A percentile compares a stretch with the other conserved stretches of the same genome.
Evolutionary conservation across 2,113 vertebrate species (phyloP).

Genomic region (Hydropotes inermis): DNA sequence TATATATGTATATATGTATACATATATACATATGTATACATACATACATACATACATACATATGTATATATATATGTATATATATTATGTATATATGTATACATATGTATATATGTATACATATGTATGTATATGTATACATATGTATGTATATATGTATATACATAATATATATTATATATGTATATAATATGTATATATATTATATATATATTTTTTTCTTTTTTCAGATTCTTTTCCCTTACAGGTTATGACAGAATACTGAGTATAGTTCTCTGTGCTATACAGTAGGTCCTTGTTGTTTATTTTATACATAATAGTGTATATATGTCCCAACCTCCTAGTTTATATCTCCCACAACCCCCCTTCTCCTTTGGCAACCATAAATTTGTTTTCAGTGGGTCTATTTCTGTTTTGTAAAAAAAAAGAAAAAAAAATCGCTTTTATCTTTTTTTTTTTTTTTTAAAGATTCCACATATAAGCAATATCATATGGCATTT

Average conservation of each 20-base stretch:
- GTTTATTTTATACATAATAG: not conserved
- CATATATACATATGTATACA: not conserved
- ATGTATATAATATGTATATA: too few relatives aligned
- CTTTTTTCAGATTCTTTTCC: not conserved
- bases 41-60: too few relatives aligned
- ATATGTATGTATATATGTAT: too few relatives aligned
- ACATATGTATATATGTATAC: not conserved
- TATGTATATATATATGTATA: not conserved
- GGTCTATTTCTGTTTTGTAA: not conserved
- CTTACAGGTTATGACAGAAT: not conserved
- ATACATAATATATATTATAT: accelerated
- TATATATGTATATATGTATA: not conserved
- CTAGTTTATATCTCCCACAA: not conserved
- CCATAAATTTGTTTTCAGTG: not conserved
- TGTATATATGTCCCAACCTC: not conserved
- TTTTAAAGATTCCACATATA: not conserved
- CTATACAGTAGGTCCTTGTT: not conserved
- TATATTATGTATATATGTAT: not conserved
- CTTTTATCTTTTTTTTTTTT: not conserved
- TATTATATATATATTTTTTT: not conserved
- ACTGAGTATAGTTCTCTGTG: not conserved
- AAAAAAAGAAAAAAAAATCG: not conserved
- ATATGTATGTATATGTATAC: not conserved
- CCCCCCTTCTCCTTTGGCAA: not conserved
- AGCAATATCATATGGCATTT: not conserved